These are phyloP conservation scores for Pteropus rufus DNA, from an alignment of 2,797 vertebrate species.

Conservation along the genomic window DNA sequence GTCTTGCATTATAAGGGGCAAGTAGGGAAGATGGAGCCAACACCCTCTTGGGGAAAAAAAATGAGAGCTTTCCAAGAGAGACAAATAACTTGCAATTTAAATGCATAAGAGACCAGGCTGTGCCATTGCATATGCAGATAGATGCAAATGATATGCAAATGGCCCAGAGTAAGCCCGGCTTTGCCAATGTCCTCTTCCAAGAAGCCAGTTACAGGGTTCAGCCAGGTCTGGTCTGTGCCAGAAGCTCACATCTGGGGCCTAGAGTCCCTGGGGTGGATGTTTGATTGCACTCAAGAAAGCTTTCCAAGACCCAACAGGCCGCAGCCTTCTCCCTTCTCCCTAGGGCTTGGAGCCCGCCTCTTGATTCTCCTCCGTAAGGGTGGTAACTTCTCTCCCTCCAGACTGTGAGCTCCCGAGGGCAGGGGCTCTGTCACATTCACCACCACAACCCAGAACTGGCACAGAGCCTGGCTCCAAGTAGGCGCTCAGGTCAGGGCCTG, in stretches of 20 bases:
- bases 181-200: constrained; percentile 69
- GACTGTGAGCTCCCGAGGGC: neutral
- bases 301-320: neutral
- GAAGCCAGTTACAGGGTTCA: constrained; percentile 60
- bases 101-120: constrained; percentile 74
- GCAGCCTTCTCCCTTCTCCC: neutral
- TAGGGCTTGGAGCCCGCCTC: neutral
- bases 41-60: constrained; percentile 21
- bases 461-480: neutral
- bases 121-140: constrained; percentile 68
- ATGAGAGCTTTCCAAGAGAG: constrained; percentile 65
- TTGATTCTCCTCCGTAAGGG: neutral
- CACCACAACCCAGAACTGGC: neutral
- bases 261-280: constrained; percentile 36
- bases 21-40: constrained; percentile 37
- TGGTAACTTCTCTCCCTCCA: neutral
- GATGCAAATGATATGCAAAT: constrained; percentile 75
- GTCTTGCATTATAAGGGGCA: constrained; percentile 24
- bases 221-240: constrained; percentile 62
- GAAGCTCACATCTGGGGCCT: constrained; percentile 71
- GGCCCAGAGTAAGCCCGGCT: neutral
- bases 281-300: neutral
- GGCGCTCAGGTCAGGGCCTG: neutral
- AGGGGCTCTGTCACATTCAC: neutral
- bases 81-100: constrained; percentile 77